These are phyloP conservation scores for Craseonycteris thonglongyai DNA, from an alignment of 2,113 vertebrate genomes.

Conservation along the genomic window DNA sequence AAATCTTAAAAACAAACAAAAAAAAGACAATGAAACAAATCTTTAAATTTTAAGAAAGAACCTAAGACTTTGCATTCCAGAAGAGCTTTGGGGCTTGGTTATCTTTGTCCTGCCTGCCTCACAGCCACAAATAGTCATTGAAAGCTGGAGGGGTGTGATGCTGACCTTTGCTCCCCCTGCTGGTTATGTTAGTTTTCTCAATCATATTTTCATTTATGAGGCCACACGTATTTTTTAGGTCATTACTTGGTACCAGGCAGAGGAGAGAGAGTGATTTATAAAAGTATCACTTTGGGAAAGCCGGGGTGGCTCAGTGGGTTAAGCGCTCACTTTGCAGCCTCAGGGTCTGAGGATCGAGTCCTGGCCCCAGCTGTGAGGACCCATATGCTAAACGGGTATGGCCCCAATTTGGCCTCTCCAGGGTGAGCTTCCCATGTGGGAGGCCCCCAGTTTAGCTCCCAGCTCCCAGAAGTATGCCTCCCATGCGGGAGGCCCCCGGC, in stretches of 20 bases:
- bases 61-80: neutral
- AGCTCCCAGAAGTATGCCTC: too few species aligned
- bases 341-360: too few species aligned
- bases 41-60: conserved; percentile 3
- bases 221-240: neutral
- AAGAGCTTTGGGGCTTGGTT: neutral
- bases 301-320: too few species aligned
- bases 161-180: conserved; percentile 48
- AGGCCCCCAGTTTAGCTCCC: too few species aligned
- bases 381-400: too few species aligned
- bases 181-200: conserved; percentile 46
- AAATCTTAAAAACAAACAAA: too few species aligned
- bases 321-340: too few species aligned
- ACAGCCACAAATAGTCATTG: neutral
- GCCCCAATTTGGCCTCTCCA: too few species aligned
- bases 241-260: neutral
- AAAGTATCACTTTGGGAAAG: conserved; percentile 7
- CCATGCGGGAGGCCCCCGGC: too few species aligned
- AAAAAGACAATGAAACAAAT: too few species aligned
- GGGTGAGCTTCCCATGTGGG: too few species aligned
- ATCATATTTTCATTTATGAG: conserved; percentile 34
- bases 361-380: too few species aligned
- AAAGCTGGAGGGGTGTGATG: neutral
- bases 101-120: neutral
- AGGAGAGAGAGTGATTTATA: neutral